Evolutionary conservation across 2,797 vertebrate genomes (phyloP).

Genomic region (Chelon labrosus): DNA sequence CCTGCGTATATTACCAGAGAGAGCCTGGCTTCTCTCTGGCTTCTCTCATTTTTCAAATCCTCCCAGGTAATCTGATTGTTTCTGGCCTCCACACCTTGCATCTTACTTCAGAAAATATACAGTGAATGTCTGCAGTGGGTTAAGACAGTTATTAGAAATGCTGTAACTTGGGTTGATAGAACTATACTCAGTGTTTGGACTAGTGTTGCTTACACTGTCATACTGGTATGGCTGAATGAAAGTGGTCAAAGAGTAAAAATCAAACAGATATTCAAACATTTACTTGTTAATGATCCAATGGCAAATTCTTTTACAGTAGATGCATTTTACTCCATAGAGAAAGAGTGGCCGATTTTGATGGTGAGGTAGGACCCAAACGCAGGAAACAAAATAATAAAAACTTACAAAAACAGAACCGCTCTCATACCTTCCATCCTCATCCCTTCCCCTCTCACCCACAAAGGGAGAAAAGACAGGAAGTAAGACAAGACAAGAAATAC

Average conservation of each 20-base stretch:
- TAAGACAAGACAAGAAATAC: no score
- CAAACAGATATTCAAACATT: constrained; percentile 3
- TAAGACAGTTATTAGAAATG: constrained; percentile 63
- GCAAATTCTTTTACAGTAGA: constrained; percentile 30
- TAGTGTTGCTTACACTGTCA: constrained; percentile 1
- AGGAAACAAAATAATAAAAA: constrained; percentile 32
- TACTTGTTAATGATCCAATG: not conserved
- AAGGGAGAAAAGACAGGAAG: no score
- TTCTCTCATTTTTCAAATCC: constrained; percentile 5
- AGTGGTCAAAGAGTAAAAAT: not conserved
- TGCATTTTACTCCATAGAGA: constrained; percentile 2
- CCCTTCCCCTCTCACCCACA: no score
- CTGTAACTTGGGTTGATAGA: constrained; percentile 62
- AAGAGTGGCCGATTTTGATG: constrained; percentile 25
- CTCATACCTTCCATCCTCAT: no score
- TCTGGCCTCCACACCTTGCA: constrained; percentile 41
- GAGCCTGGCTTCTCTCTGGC: not conserved
- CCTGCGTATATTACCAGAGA: not conserved
- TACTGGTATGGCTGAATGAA: not conserved
- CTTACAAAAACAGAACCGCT: no score
- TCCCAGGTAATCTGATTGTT: constrained; percentile 53
- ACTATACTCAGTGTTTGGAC: constrained; percentile 32
- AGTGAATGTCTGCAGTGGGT: constrained; percentile 31
- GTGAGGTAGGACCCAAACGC: not conserved
- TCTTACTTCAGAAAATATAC: constrained; percentile 34